These are phyloP conservation scores for Nettapus auritus DNA, from an alignment of 2,113 vertebrate species.

Conservation along the genomic window DNA sequence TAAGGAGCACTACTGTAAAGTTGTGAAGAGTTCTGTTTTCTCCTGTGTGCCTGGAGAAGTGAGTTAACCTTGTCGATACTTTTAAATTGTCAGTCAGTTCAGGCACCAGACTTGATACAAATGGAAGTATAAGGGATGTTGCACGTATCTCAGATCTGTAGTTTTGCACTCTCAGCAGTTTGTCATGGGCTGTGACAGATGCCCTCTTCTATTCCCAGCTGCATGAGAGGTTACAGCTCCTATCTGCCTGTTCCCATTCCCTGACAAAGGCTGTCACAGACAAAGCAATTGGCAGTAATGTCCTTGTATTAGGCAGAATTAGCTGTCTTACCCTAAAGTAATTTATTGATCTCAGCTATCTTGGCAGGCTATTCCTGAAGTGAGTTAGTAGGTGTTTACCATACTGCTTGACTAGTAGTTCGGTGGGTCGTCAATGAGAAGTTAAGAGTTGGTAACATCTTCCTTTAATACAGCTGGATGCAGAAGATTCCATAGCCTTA, in stretches of 20 bases:
- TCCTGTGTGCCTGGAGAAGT: not conserved
- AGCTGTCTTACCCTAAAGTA: not conserved
- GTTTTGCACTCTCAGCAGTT: not conserved
- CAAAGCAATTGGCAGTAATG: not conserved
- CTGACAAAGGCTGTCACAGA: not conserved
- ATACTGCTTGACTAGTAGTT: not conserved
- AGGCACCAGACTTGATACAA: not conserved
- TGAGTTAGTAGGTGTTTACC: not conserved
- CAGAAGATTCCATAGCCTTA: not conserved
- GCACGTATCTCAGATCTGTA: not conserved
- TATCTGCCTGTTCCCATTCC: not conserved
- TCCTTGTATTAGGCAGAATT: not conserved
- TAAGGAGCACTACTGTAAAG: not conserved
- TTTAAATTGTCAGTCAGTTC: not conserved
- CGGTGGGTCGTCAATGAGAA: not conserved
- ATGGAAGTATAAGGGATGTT: not conserved
- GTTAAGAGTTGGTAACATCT: not conserved
- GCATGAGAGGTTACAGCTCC: not conserved
- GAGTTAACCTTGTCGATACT: not conserved
- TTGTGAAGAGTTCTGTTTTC: not conserved
- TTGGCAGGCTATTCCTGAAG: not conserved
- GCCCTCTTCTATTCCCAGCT: not conserved
- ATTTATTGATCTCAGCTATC: not conserved
- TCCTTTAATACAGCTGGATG: not conserved
- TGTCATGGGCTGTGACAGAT: not conserved